Evolutionary conservation across 2,888 invertebrate genomes (phyloP).

Genomic region (Euspilapteryx auroguttella): DNA sequence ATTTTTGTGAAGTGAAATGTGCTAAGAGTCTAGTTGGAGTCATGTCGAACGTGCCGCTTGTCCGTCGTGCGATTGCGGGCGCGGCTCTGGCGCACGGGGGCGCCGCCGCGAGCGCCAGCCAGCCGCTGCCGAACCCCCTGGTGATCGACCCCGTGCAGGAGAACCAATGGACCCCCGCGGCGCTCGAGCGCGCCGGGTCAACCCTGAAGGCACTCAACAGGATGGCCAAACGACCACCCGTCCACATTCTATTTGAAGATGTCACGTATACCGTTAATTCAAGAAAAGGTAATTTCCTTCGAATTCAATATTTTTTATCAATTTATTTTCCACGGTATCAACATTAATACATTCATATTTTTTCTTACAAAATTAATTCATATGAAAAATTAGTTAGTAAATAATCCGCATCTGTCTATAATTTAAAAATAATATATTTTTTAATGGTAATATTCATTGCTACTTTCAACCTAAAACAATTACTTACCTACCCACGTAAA

Average conservation of each 20-base stretch:
- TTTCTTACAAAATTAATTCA: no score
- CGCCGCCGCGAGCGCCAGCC: constrained; percentile 11
- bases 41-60: constrained; percentile 37
- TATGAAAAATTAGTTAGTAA: no score
- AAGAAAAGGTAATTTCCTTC: constrained; percentile 40
- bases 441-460: no score
- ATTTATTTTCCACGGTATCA: no score
- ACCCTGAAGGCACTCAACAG: constrained; percentile 54
- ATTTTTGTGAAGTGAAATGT: background rate
- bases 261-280: constrained; percentile 53
- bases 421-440: no score
- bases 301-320: no score
- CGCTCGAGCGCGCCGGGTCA: constrained; percentile 47
- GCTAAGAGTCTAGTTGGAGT: constrained; percentile 7
- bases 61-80: constrained; percentile 41
- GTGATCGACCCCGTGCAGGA: constrained; percentile 20
- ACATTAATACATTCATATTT: no score
- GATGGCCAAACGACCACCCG: constrained; percentile 61
- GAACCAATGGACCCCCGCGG: constrained; percentile 47
- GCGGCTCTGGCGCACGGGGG: constrained; percentile 28
- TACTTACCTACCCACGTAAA: no score
- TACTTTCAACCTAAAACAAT: no score
- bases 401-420: no score
- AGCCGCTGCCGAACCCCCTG: constrained; percentile 14
- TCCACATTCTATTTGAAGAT: constrained; percentile 64